Conservation (phyloP, 2,797 vertebrate genomes). For the Lepus oiostolus region DNA sequence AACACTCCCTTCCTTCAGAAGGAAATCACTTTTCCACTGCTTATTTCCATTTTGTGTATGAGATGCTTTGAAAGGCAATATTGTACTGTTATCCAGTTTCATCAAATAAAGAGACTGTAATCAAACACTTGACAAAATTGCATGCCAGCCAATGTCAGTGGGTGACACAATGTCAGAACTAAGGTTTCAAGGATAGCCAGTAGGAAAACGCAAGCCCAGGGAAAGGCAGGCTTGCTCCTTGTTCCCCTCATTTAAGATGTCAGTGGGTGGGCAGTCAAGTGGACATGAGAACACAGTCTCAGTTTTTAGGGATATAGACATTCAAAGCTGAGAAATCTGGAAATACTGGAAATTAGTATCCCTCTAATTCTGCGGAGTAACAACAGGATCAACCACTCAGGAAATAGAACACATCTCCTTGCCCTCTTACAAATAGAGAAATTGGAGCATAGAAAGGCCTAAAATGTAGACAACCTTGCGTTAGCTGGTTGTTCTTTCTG, state of each 20-base stretch:
- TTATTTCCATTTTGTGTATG: constrained; percentile 46
- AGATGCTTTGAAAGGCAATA: neutral
- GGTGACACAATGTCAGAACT: neutral
- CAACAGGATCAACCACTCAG: neutral
- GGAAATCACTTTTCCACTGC: constrained; percentile 17
- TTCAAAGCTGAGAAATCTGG: neutral
- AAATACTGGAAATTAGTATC: neutral
- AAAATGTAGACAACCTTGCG: neutral
- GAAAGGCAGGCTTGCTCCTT: neutral
- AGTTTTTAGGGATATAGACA: neutral
- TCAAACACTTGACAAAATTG: neutral
- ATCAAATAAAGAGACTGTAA: neutral
- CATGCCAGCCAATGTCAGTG: neutral
- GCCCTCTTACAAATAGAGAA: neutral
- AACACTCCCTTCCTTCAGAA: neutral
- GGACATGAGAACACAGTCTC: neutral
- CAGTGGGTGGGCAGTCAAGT: neutral
- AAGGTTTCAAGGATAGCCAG: neutral
- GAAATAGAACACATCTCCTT: neutral
- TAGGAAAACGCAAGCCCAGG: neutral
- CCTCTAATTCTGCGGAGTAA: neutral
- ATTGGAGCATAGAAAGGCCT: neutral
- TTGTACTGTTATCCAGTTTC: neutral
- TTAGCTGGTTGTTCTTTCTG: neutral
- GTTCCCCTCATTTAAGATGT: neutral